Evolutionary conservation across 2,113 vertebrate genomes (phyloP).

Genomic region (Chloropsis hardwickii): DNA sequence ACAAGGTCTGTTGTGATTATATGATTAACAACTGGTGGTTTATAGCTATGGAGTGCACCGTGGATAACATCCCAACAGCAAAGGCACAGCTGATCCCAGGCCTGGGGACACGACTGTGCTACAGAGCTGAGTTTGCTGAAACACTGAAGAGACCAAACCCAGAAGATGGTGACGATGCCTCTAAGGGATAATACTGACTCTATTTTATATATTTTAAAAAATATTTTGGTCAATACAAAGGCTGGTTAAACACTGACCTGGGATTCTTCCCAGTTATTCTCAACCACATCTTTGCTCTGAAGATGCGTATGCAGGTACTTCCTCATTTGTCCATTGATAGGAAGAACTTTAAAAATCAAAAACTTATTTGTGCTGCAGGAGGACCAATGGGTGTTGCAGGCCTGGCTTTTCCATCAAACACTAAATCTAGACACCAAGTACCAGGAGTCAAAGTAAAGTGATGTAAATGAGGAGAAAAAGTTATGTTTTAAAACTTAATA

Average conservation of each 20-base stretch:
- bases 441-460: fast-evolving
- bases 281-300: neutral
- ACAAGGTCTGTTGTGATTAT: neutral
- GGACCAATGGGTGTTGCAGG: neutral
- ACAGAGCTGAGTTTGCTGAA: neutral
- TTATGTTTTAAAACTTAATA: neutral
- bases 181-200: neutral
- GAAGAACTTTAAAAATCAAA: neutral
- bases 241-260: neutral
- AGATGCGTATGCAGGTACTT: neutral
- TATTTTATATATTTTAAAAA: neutral
- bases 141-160: neutral
- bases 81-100: neutral
- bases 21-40: neutral
- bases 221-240: neutral
- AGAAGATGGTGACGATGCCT: neutral
- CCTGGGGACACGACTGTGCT: neutral
- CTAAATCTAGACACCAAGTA: neutral
- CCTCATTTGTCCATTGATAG: neutral
- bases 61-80: neutral
- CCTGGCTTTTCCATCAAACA: neutral
- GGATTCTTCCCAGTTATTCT: neutral
- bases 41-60: neutral
- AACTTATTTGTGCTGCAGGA: neutral
- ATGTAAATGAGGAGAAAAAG: neutral